Evolutionary conservation across 2,888 invertebrate species (phyloP).

Genomic region (Troides aeacus): DNA sequence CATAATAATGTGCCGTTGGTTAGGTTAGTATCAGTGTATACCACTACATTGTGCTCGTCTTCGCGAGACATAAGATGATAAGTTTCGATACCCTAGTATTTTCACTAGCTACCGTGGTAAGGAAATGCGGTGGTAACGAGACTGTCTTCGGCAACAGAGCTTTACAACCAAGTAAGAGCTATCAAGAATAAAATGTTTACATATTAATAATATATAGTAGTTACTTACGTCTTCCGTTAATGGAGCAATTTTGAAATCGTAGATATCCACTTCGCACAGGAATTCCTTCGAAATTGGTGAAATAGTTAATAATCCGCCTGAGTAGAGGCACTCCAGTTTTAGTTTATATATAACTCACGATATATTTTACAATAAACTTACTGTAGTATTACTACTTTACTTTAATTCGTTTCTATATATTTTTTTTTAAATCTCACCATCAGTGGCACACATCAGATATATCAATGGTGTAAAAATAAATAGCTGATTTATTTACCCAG

Average conservation of each 20-base stretch:
- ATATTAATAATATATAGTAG: background rate
- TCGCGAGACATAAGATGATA: too few species aligned
- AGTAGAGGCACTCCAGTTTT: slow-evolving; percentile 60
- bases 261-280: slow-evolving; percentile 57
- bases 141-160: too few species aligned
- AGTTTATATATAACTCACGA: slow-evolving; percentile 24
- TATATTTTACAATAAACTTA: slow-evolving; percentile 31
- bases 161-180: too few species aligned
- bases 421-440: background rate
- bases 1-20: too few species aligned
- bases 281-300: slow-evolving; percentile 46
- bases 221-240: slow-evolving; percentile 64
- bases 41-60: too few species aligned
- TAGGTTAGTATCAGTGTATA: too few species aligned
- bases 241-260: slow-evolving; percentile 69
- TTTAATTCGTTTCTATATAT: too few species aligned
- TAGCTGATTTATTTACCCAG: background rate
- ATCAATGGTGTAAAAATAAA: background rate
- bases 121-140: too few species aligned
- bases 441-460: background rate
- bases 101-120: too few species aligned
- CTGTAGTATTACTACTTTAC: background rate
- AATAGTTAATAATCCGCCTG: slow-evolving; percentile 55
- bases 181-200: too few species aligned
- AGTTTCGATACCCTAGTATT: too few species aligned